phyloP scores from a whole-genome alignment of 2,113 vertebrate species.

The Astatoreochromis straeleni region DNA sequence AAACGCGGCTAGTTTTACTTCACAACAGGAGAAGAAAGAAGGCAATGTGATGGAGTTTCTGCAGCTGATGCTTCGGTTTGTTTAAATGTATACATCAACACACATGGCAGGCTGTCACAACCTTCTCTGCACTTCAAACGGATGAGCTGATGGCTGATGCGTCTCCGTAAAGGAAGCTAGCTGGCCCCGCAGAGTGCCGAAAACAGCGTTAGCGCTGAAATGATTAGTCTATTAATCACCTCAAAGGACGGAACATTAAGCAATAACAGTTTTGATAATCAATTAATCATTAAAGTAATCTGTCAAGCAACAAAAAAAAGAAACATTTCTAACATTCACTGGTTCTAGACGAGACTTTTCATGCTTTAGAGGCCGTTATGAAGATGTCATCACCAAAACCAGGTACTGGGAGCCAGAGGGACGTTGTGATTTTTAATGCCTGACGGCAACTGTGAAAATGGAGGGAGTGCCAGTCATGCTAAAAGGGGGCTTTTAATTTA shows the following conservation, averaged over 20 bases:
- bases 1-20: not conserved
- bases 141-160: not conserved
- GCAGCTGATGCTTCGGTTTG: slow-evolving; percentile 25
- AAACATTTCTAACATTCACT: not conserved
- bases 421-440: not conserved
- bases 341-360: not conserved
- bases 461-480: not conserved
- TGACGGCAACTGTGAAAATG: not conserved
- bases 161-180: not conserved
- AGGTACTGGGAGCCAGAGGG: not conserved
- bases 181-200: not conserved
- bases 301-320: not conserved
- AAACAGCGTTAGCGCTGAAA: not conserved
- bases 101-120: not conserved
- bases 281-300: not conserved
- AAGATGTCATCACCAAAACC: not conserved
- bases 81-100: slow-evolving; percentile 13
- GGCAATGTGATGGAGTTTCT: not conserved
- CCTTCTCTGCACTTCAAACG: not conserved
- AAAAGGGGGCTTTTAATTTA: not conserved
- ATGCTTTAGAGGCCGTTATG: not conserved
- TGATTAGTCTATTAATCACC: not conserved
- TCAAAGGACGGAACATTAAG: not conserved
- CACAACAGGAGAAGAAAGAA: not conserved
- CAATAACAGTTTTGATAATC: not conserved